These are phyloP conservation scores for Leucopsar rothschildi DNA, from an alignment of 2,113 vertebrate genomes.

Conservation along the genomic window DNA sequence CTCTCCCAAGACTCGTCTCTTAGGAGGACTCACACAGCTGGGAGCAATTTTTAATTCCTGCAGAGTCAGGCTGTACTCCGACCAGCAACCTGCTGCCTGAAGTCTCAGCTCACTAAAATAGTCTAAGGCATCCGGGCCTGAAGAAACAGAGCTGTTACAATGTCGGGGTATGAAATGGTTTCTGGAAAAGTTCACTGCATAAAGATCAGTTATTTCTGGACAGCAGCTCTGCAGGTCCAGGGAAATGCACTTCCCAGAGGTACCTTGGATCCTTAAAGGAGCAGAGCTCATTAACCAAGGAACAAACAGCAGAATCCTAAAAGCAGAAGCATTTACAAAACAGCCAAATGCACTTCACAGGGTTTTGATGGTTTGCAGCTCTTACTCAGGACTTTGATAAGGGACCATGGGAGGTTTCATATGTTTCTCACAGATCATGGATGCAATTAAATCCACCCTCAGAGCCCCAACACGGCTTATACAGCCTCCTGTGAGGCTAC, in stretches of 20 bases:
- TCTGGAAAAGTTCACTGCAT: not conserved
- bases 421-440: not conserved
- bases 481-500: not conserved
- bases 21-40: not conserved
- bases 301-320: not conserved
- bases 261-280: conserved; percentile 1
- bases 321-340: not conserved
- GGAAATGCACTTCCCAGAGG: not conserved
- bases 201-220: conserved; percentile 16
- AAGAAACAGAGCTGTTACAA: not conserved
- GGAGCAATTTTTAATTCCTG: not conserved
- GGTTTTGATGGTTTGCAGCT: not conserved
- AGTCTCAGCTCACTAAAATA: not conserved
- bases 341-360: not conserved
- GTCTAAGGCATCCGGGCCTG: not conserved
- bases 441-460: not conserved
- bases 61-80: not conserved
- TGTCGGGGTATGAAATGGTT: not conserved
- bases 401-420: not conserved
- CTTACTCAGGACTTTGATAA: not conserved
- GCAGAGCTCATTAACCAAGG: not conserved
- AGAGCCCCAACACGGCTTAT: not conserved
- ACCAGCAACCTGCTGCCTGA: not conserved
- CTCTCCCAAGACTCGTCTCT: not conserved
- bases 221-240: not conserved